Evolutionary conservation across 2,888 invertebrate genomes (phyloP).

Genomic region (Cataglyphis altisquamis): DNA sequence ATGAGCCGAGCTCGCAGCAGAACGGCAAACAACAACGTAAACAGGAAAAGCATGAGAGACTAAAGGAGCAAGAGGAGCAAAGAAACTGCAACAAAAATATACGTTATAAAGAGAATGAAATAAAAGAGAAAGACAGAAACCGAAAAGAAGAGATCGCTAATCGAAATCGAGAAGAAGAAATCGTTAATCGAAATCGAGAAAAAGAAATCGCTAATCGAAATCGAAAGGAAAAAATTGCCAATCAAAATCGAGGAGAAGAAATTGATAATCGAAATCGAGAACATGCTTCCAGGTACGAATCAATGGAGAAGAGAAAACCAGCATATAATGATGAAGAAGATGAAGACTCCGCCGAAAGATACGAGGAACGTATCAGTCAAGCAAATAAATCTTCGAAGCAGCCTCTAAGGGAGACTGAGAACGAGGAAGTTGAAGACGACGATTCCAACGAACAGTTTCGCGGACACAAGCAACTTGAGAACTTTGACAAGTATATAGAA

Average conservation of each 20-base stretch:
- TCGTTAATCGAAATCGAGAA: background rate
- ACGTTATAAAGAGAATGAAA: conserved; percentile 51
- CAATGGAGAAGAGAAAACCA: conserved; percentile 52
- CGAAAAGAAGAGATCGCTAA: background rate
- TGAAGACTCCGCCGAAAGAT: conserved; percentile 60
- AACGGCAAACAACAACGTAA: conserved; percentile 73
- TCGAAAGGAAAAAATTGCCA: background rate
- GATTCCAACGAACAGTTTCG: conserved; percentile 22
- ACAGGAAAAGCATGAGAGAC: conserved; percentile 71
- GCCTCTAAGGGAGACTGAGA: background rate
- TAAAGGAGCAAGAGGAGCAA: conserved; percentile 71
- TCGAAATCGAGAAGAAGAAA: conserved; percentile 5
- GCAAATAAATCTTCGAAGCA: conserved; percentile 18
- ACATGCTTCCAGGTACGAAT: background rate
- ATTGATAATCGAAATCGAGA: background rate
- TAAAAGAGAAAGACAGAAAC: conserved; percentile 48
- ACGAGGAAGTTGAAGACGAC: conserved; percentile 35
- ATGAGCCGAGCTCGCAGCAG: conserved; percentile 73
- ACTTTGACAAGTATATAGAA: conserved; percentile 49
- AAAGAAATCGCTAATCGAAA: background rate
- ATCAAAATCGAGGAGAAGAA: conserved; percentile 3
- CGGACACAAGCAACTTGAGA: conserved; percentile 25
- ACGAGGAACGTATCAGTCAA: conserved; percentile 43
- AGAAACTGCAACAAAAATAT: conserved; percentile 58
- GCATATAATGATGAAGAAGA: conserved; percentile 53